Base-by-base conservation (phyloP, 1,140 invertebrate genomes). In the Platyscapa corneri region DNA sequence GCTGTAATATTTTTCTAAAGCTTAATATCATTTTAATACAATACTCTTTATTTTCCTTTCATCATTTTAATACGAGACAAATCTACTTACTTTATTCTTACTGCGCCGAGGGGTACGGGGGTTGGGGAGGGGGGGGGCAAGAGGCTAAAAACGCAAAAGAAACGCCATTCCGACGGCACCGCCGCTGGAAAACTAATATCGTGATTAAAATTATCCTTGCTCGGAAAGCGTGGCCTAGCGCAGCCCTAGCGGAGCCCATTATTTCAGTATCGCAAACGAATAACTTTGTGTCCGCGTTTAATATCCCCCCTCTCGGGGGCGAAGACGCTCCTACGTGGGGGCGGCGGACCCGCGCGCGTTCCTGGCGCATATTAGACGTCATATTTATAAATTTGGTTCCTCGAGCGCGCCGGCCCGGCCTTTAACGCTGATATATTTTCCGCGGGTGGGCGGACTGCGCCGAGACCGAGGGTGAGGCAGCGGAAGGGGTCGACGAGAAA, bases 371-470 rank as follows among this genome's bases (percentile, higher is more conserved):
- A 91, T 91, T 90, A 90, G 90, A 90, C 89, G 90, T 88, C 90
- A 90, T 90, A 90, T 92, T 92, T 92, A 91, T 90, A 90, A 91
- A 91, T 92, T 91, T 90, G 88, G 87, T 88, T 88, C 72, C 83
- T 85, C 56, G 88, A 86, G 77, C 87, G 85, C 87, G 89, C 87
- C 87, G 87, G 89, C 89, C 90, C 91, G 91, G 92, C 90, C 91
- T 90, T 92, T 92, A 92, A 92, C 89, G 88, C 91, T 92, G 92
- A 93, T 92, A 92, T 92, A 92, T 92, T 91, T 92, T 90, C 89
- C 83, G 84, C 85, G 88, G 82, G 14, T n/a, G 32, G n/a, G 18
- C 23, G 18, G 49, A 8, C 42, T 49, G 78, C 39, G 8, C 78
- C 46, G 46, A 12, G 34, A 16, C 42, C 37, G 60, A 53, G 67